Evolutionary conservation across 92 coral and sea anemone species (phyloP).

Genomic region (Bergia puertoricense): DNA sequence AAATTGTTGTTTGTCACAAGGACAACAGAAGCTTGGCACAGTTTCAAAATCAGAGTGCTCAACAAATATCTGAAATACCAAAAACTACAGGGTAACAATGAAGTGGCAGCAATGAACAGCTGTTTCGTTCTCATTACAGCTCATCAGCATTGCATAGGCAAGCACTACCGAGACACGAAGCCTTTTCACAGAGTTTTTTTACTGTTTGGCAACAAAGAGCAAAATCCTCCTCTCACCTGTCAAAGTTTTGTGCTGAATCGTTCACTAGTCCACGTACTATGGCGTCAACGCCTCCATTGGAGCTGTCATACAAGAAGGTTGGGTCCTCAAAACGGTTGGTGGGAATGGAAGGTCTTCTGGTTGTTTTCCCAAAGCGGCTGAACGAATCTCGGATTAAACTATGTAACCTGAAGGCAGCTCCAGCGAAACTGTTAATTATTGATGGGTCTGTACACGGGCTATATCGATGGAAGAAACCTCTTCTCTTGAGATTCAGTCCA

Average conservation of each 20-base stretch:
- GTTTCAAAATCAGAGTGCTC: no score
- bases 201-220: no score
- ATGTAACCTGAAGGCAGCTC: conserved; percentile 1
- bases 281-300: not conserved
- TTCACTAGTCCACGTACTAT: not conserved
- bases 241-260: not conserved
- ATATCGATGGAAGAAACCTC: not conserved
- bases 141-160: not conserved
- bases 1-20: no score
- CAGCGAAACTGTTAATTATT: conserved; percentile 8
- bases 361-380: conserved; percentile 24
- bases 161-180: no score
- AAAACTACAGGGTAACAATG: not conserved
- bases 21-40: no score
- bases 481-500: not conserved
- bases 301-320: not conserved
- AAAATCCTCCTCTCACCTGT: not conserved
- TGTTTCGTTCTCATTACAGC: not conserved
- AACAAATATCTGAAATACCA: no score
- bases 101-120: not conserved
- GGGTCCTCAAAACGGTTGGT: not conserved
- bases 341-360: not conserved
- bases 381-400: not conserved
- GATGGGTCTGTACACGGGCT: not conserved
- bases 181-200: no score